Evolutionary conservation across 2,113 vertebrate genomes (phyloP), one percentile per base, ranked within the genome.

Genomic region (Hirundichthys speculiger): DNA sequence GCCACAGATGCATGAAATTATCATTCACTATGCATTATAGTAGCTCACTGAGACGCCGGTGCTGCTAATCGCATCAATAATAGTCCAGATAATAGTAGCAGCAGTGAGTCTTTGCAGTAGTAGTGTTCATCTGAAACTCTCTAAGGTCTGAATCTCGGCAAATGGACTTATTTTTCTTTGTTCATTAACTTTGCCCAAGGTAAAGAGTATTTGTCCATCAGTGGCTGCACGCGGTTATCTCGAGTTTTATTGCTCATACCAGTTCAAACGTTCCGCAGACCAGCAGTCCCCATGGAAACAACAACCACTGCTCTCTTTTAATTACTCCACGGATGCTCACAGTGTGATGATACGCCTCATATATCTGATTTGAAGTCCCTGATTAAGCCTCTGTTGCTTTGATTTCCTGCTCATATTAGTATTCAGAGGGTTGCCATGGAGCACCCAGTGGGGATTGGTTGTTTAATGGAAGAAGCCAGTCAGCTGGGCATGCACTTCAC

Each of bases 391-490:
- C 43, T 62, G 43, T 53, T 2, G 62, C 72, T 76, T 73, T 81
- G 67, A 77, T 81, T 80, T 67, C 49, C 48, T 45, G 66, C 64
- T 77, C 10, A 5, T 65, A 47, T 75, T 69, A 20, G 53, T 73
- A 73, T 72, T 75, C 58, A 25, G 43, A 52, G 53, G 54, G 76
- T 80, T 77, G 80, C 81, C 81, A 80, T 74, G 72, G 73, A 67
- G 42, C 73, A 34, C 73, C 47, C 82, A 63, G 60, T 54, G 24
- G 68, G 65, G 51, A 39, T 56, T 19, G 48, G 46, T 74, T 65
- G 61, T 50, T 39, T 86, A 83, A 87, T 86, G 82, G 73, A 74
- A 63, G 68, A 72, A 64, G 68, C 66, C 60, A 43, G 25, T 67
- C 13, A 27, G 24, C 69, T 43, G 43, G 77, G 67, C 83, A 83